Conservation (phyloP, 2,113 vertebrate species). For the Larimichthys crocea region DNA sequence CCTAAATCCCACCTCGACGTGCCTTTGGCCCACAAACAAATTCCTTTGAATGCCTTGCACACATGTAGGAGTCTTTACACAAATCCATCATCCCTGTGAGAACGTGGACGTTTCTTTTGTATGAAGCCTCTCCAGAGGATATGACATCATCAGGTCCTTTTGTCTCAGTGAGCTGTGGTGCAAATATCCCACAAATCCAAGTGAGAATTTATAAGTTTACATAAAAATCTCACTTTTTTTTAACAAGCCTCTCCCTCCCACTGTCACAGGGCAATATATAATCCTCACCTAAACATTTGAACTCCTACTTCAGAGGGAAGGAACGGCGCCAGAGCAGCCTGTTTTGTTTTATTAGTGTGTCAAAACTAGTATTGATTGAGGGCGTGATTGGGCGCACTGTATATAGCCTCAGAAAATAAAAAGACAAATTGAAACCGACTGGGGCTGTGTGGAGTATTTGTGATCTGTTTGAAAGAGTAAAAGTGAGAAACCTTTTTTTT, state of each 20-base stretch:
- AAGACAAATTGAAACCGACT: conserved; percentile 47
- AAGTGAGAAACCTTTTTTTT: neutral
- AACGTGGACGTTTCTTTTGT: conserved; percentile 53
- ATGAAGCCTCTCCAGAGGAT: conserved; percentile 50
- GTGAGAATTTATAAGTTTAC: conserved; percentile 61
- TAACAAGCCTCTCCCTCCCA: conserved; percentile 37
- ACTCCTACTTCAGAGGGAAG: conserved; percentile 54
- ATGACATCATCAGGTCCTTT: conserved; percentile 62
- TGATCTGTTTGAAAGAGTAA: conserved; percentile 11
- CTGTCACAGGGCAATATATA: conserved; percentile 63
- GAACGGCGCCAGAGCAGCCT: conserved; percentile 47
- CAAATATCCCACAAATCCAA: conserved; percentile 23
- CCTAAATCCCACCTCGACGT: conserved; percentile 22
- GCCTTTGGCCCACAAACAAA: conserved; percentile 26
- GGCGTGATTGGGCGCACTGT: conserved; percentile 57
- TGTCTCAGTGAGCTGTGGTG: conserved; percentile 28
- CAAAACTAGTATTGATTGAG: conserved; percentile 70
- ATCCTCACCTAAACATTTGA: conserved; percentile 69
- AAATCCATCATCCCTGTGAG: conserved; percentile 59
- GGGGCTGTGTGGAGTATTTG: neutral
- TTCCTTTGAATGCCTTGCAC: conserved; percentile 27
- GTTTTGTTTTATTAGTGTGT: conserved; percentile 71
- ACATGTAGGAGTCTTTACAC: conserved; percentile 24
- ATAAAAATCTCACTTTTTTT: conserved; percentile 55
- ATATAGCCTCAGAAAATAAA: conserved; percentile 28